Base-by-base conservation (phyloP, 2,888 invertebrate species). In the Holacanthella duospinosa region DNA sequence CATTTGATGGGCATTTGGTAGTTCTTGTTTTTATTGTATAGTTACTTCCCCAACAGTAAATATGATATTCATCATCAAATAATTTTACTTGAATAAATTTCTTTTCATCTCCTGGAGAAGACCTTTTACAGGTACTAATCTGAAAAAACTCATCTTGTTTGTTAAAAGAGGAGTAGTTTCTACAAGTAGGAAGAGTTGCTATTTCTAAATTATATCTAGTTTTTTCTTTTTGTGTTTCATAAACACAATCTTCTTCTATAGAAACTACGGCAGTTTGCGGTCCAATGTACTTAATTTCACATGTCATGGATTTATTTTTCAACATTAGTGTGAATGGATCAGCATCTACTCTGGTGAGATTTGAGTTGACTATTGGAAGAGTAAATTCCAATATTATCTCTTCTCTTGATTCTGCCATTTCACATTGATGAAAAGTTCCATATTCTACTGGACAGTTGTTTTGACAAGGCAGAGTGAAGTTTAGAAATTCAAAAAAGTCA, bases 211-310 rank as follows among this genome's bases (percentile, higher is more conserved):
- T n/a, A n/a, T n/a, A n/a, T n/a, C n/a, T n/a, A n/a, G n/a, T n/a
- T n/a, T n/a, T n/a, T n/a, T n/a, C n/a, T n/a, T n/a, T n/a, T n/a
- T n/a, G n/a, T n/a, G 55, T 54, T 12, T n/a, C n/a, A n/a, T 59
- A 65, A 1, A 66, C 55, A 55, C 65, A 68, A 25, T 68, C 68
- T 21, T 66, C 65, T 9, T 60, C 44, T 21, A 44, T 12, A 2
- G 64, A 66, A 0, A 68, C 12, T 19, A 61, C 43, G 12, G 62
- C 64, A 1, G 26, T 1, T 21, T 36, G 60, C 3, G 66, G 66
- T 25, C 68, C 68, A n/a, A 21, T 54, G 29, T 65, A 67, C 2
- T 64, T 44, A 1, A 64, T 12, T 1, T 19, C 44, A 29, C 64
- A 68, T 27, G 64, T 66, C 12, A 29, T 1, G 12, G 61, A 60